Base-by-base conservation (phyloP, 2,797 vertebrate species). In the Lepus townsendii region DNA sequence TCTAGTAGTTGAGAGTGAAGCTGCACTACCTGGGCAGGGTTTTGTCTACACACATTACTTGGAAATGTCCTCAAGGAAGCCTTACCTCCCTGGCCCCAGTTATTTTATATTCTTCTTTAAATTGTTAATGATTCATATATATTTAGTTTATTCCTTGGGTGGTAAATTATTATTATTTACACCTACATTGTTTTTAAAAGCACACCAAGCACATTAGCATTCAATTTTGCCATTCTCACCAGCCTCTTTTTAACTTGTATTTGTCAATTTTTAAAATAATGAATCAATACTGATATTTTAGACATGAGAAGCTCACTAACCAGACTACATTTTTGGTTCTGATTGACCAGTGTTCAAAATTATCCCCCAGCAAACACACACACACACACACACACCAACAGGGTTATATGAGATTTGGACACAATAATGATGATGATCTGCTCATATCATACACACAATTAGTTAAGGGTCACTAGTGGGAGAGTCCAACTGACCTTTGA, bases 251-350 rank as follows among this genome's bases (percentile, higher is more conserved):
- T n/a, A 54, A 72, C 24, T 83, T 63, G 20, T 26, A 57, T 85
- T 30, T 50, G 30, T 12, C 19, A 60, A 9, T 71, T 69, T 71
- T 91, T 52, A 80, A 54, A 54, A 54, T 63, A 83, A 80, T 62
- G 57, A 89, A 52, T n/a, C 62, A 13, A 83, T 68, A 77, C 16
- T 47, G 42, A 66, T 88, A 72, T 89, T 73, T 63, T 92, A 19
- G 47, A 6, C 7, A 76, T 52, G 3, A 71, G n/a, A 30, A 83
- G 50, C 17, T 12, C 8, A 47, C 0, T 32, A 30, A 69, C 68
- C 24, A 52, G 2, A 69, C 32, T 60, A 69, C 7, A 66, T 19
- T 2, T 32, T 32, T n/a, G 52, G n/a, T 8, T 47, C 30, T 85
- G 7, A 20, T 3, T 17, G 9, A 4, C 12, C 47, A 73, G 17